Evolutionary conservation across 2,797 vertebrate genomes (phyloP), one percentile per base, ranked within the genome.

Genomic region (Myotis daubentonii): DNA sequence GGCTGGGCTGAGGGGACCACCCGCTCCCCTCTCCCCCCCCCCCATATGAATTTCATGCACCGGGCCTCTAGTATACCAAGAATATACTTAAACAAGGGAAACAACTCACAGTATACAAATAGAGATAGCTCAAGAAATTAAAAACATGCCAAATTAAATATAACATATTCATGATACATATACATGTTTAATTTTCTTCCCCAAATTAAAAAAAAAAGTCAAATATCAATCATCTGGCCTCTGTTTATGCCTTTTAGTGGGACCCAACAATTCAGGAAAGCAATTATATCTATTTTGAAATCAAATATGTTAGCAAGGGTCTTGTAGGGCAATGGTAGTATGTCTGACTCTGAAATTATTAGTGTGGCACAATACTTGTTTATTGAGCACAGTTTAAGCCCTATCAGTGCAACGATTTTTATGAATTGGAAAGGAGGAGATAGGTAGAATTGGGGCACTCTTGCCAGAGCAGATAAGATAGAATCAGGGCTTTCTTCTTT

Each of bases 211-310:
- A 60, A 60, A 36, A 86, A 71, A 13, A 72, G 87, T 47, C 47
- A 71, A 83, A 76, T 44, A 22, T 13, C n/a, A 4, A 28, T 87
- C 47, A 91, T 83, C 55, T 90, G n/a, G 1, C 41, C 55, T 94
- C 53, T 91, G 4, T 78, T 55, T 88, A 53, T 94, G 15, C 7
- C 20, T 89, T 10, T 10, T 28, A 84, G 7, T 53, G 16, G 13
- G 84, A 38, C n/a, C 41, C 12, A 75, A 33, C 33, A 94, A 68
- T 62, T 91, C n/a, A 51, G n/a, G 17, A 90, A 92, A 75, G 23
- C 30, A 72, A 60, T 66, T 20, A 80, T 81, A 19, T 85, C 11
- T 62, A 17, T 62, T 96, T 91, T 87, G 57, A 93, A 95, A 82
- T 92, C 16, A 74, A 8, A 71, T 57, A 17, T 90, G 55, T 66